phyloP scores from a whole-genome alignment of 2,888 invertebrate species.

The Xestia ashworthii region DNA sequence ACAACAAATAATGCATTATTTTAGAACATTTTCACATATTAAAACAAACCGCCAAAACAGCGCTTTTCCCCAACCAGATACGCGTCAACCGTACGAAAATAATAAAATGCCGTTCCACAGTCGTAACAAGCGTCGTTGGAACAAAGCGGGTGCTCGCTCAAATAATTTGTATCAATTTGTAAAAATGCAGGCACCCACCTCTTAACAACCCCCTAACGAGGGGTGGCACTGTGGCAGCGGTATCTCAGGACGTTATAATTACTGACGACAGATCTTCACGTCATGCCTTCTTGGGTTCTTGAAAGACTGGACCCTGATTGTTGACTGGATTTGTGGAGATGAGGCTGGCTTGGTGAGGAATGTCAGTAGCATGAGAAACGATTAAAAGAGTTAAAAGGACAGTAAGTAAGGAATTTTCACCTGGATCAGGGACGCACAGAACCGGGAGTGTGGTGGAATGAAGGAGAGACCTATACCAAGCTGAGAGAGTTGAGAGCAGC shows the following conservation, averaged over 20 bases:
- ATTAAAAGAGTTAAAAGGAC: not conserved
- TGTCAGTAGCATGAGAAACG: not conserved
- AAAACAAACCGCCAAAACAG: not conserved
- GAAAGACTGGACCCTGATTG: slow-evolving; percentile 51
- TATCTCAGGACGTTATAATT: slow-evolving; percentile 84
- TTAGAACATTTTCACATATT: not conserved
- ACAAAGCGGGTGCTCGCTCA: slow-evolving; percentile 90
- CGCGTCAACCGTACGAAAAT: slow-evolving; percentile 78
- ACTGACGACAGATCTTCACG: slow-evolving; percentile 77
- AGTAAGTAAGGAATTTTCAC: too few relatives aligned
- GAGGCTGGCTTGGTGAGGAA: not conserved
- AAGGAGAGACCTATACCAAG: too few relatives aligned
- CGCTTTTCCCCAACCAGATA: slow-evolving; percentile 66
- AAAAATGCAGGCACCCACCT: slow-evolving; percentile 88
- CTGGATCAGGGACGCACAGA: too few relatives aligned
- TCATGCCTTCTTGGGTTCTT: slow-evolving; percentile 67
- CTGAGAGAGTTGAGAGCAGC: too few relatives aligned
- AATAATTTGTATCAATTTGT: slow-evolving; percentile 91
- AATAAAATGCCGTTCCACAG: slow-evolving; percentile 89
- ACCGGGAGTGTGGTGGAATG: too few relatives aligned
- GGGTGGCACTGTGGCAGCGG: slow-evolving; percentile 63
- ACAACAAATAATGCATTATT: too few relatives aligned
- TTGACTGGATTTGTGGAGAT: slow-evolving; percentile 26
- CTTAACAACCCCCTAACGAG: slow-evolving; percentile 72
- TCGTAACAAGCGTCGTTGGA: slow-evolving; percentile 90